phyloP scores from a whole-genome alignment of 2,797 vertebrate genomes.

The Graptemys geographica region DNA sequence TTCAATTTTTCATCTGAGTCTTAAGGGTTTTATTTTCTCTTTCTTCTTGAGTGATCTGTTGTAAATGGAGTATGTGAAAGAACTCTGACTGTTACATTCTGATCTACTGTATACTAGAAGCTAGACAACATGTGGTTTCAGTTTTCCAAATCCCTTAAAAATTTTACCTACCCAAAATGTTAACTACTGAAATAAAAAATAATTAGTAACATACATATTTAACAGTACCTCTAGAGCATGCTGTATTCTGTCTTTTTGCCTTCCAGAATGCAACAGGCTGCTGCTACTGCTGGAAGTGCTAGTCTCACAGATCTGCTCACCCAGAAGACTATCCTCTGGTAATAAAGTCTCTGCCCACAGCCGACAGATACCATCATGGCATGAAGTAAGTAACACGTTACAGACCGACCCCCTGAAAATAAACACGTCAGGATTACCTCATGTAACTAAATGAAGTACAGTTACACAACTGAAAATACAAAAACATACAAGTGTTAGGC shows the following conservation, averaged over 20 bases:
- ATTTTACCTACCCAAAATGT: neutral
- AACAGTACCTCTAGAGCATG: constrained; percentile 93
- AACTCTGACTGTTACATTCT: neutral
- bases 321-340: constrained; percentile 94
- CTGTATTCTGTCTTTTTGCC: constrained; percentile 95
- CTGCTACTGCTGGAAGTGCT: constrained; percentile 89
- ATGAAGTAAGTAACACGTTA: constrained; percentile 97
- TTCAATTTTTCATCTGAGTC: neutral
- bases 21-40: neutral
- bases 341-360: constrained; percentile 96
- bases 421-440: constrained; percentile 41
- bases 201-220: neutral
- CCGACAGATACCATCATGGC: constrained; percentile 95
- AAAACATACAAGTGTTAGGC: neutral
- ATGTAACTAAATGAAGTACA: neutral
- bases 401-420: constrained; percentile 91
- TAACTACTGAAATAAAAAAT: neutral
- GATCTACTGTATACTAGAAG: neutral
- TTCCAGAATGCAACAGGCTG: constrained; percentile 84
- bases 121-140: neutral
- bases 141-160: neutral
- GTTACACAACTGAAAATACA: neutral
- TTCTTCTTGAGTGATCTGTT: neutral
- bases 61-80: neutral
- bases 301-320: constrained; percentile 96